Evolutionary conservation across 2,888 invertebrate genomes (phyloP).

Genomic region (Caenorhabditis angaria): DNA sequence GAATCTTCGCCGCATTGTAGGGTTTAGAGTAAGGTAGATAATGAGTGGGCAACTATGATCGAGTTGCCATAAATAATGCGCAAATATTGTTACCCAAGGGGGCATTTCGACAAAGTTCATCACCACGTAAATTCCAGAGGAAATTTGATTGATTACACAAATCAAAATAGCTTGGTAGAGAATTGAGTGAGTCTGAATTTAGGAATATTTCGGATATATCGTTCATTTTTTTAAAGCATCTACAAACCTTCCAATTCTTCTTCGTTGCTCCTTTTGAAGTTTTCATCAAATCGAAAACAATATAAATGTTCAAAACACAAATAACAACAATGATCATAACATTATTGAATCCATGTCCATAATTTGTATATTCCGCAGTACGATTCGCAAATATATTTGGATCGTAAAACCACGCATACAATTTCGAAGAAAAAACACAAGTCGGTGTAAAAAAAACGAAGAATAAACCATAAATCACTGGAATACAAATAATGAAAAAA

Average conservation of each 20-base stretch:
- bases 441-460: constrained; percentile 7
- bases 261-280: background rate
- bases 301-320: constrained; percentile 3
- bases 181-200: background rate
- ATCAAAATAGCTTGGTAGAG: constrained; percentile 8
- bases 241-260: background rate
- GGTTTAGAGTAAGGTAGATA: constrained; percentile 7
- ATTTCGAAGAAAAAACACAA: constrained; percentile 9
- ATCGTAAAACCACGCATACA: constrained; percentile 10
- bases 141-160: constrained; percentile 7
- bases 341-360: constrained; percentile 9
- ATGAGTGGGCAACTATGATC: constrained; percentile 1
- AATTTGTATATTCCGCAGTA: constrained; percentile 6
- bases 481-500: background rate
- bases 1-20: background rate
- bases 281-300: background rate
- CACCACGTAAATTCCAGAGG: constrained; percentile 6
- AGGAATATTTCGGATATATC: background rate
- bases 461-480: constrained; percentile 2
- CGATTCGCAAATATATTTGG: constrained; percentile 8
- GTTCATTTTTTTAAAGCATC: no score
- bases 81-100: constrained; percentile 7
- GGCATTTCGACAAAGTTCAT: constrained; percentile 12
- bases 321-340: constrained; percentile 4
- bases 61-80: constrained; percentile 10